Conservation (phyloP, 2,888 invertebrate species). For the Cheilosia grossa region DNA sequence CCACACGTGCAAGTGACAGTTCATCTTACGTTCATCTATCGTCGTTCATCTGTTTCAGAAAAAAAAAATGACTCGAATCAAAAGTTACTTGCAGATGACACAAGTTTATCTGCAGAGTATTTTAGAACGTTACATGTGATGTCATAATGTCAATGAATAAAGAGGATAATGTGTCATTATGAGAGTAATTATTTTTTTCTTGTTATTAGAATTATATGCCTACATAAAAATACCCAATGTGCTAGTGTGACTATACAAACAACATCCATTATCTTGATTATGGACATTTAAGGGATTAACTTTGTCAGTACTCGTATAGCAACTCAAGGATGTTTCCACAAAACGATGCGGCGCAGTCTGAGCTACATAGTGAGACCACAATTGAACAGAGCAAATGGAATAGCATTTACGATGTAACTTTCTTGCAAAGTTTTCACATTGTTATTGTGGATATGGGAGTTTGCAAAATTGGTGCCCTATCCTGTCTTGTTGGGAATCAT, state of each 20-base stretch:
- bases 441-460: too few species aligned
- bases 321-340: conserved; percentile 8
- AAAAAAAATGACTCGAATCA: too few species aligned
- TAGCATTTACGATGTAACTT: too few species aligned
- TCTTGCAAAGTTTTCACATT: too few species aligned
- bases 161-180: background rate
- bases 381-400: too few species aligned
- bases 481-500: too few species aligned
- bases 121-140: background rate
- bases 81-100: background rate
- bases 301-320: conserved; percentile 1
- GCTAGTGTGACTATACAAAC: background rate
- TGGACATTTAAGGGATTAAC: conserved; percentile 29
- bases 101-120: background rate
- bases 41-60: too few species aligned
- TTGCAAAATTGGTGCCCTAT: too few species aligned
- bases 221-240: conserved; percentile 12
- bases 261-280: conserved; percentile 28
- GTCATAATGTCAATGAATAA: background rate
- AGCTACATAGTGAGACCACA: too few species aligned
- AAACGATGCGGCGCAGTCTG: background rate
- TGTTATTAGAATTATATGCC: background rate
- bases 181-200: background rate
- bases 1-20: too few species aligned
- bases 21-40: too few species aligned